These are phyloP conservation scores for Podargus strigoides DNA, from an alignment of 2,797 vertebrate genomes.

Conservation along the genomic window DNA sequence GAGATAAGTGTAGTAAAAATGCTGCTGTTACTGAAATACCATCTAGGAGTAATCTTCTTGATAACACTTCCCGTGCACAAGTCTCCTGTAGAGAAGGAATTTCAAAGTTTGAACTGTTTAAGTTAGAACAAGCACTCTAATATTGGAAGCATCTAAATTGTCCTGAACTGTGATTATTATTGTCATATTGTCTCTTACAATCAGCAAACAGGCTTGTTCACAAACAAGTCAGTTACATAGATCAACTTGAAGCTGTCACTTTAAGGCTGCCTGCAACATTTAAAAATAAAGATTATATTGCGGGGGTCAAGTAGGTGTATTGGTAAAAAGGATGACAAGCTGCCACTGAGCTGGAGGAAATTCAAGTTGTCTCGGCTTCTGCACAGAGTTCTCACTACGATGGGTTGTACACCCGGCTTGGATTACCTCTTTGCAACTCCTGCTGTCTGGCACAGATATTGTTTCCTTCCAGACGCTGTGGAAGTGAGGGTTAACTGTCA, in stretches of 20 bases:
- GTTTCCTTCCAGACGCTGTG: background rate
- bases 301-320: background rate
- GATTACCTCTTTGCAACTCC: background rate
- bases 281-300: background rate
- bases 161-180: background rate
- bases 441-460: background rate
- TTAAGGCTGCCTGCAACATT: background rate
- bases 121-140: background rate
- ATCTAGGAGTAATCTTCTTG: background rate
- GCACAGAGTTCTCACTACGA: background rate
- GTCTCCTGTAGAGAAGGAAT: background rate
- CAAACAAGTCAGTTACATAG: background rate
- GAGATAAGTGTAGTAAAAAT: slow-evolving; percentile 8
- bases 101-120: background rate
- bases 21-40: background rate
- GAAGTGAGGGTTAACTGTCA: background rate
- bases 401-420: background rate
- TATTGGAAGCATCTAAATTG: background rate
- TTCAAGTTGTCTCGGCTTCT: background rate
- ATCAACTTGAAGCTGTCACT: background rate
- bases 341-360: slow-evolving; percentile 17
- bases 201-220: background rate
- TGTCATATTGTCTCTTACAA: background rate
- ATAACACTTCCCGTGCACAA: background rate
- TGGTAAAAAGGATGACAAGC: background rate